Conservation (phyloP, 2,113 vertebrate genomes). For the Phylloscopus trochilus region DNA sequence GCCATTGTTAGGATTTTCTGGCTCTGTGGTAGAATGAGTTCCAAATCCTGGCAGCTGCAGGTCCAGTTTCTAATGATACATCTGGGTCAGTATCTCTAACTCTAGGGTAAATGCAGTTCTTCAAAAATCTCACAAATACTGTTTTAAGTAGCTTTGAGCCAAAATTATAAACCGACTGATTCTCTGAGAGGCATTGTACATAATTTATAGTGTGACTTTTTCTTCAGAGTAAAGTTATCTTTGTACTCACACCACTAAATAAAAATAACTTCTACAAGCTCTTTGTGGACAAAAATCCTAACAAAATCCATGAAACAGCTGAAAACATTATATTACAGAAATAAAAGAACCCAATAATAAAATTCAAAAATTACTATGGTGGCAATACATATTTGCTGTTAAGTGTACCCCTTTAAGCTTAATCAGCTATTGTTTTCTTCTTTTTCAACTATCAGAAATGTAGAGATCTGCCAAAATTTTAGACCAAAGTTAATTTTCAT, state of each 20-base stretch:
- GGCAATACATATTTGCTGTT: not conserved
- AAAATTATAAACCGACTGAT: slow-evolving; percentile 56
- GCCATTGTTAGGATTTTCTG: not conserved
- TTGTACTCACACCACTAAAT: slow-evolving; percentile 54
- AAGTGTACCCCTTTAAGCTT: not conserved
- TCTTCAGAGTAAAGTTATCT: slow-evolving; percentile 52
- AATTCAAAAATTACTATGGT: not conserved
- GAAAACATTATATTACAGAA: not conserved
- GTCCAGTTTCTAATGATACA: not conserved
- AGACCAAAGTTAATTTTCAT: not conserved
- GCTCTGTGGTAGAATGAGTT: not conserved
- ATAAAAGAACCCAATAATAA: not conserved
- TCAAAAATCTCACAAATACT: not conserved
- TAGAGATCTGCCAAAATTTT: slow-evolving; percentile 5
- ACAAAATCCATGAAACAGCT: not conserved
- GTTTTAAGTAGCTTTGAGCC: slow-evolving; percentile 24
- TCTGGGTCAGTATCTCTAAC: not conserved
- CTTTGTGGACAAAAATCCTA: not conserved
- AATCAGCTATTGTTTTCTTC: not conserved
- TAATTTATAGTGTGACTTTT: not conserved
- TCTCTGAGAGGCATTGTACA: not conserved
- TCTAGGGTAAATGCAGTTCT: not conserved
- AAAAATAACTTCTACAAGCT: slow-evolving; percentile 43
- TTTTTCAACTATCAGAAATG: not conserved
- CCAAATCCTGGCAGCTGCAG: not conserved